Base-by-base conservation (phyloP, 2,113 vertebrate genomes). In the Chloebia gouldiae region DNA sequence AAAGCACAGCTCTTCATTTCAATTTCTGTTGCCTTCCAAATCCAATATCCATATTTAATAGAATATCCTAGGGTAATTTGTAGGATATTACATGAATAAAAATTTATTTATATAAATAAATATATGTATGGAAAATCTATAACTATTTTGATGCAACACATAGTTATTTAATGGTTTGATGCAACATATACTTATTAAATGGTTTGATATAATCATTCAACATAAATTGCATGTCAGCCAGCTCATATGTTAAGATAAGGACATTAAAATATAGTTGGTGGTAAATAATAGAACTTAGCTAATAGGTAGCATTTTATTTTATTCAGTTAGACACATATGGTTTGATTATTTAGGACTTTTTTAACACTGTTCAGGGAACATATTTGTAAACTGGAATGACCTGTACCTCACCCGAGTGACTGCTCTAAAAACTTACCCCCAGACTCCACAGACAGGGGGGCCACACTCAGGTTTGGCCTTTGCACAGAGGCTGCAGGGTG, bases 1-100 rank as follows among this genome's bases (percentile, higher is more conserved):
- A 54, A 89, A 94, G 39, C 66, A 57, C 30, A 76, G 66, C 37
- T 77, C 89, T 93, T 88, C 7, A 18, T 70, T 93, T 68, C 1
- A 0, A 54, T 79, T 85, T 92, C 47, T 81, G 66, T 72, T 54
- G 45, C 81, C 50, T 85, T 91, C 70, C 54, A 82, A 92, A 88
- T 73, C 59, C 33, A 72, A 27, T 61, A 77, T 60, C 50, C 35
- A 11, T 50, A 61, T 70, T 82, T 85, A 95, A 61, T 65, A 61
- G 31, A 84, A 60, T 81, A 64, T 60, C 63, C 71, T 24, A 13
- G 30, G 49, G 20, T 37, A 72, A n/a, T 27, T 21, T 45, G 11
- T 50, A 86, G 35, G 27, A 33, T 61, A 72, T 47, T 37, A 24
- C 25, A 53, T 50, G 47, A 71, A 84, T n/a, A 91, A 91, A 64